phyloP scores from a whole-genome alignment of 2,113 vertebrate species.

The Sprattus sprattus region DNA sequence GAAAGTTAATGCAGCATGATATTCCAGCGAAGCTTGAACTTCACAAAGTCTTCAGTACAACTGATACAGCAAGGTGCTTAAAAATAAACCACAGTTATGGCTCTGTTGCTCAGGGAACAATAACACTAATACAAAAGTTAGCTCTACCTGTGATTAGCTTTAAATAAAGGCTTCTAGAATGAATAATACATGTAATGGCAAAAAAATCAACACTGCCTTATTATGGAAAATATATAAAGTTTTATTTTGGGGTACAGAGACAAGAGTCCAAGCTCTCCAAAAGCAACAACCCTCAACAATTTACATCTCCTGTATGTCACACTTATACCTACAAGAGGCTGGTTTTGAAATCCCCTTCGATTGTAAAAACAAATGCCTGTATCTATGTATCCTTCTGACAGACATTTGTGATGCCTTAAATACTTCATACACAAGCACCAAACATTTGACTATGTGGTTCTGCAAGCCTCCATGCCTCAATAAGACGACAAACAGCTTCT shows the following conservation, averaged over 20 bases:
- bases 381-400: too few relatives aligned
- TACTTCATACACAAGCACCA: too few relatives aligned
- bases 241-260: neutral
- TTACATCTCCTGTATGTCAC: too few relatives aligned
- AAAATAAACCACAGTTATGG: neutral
- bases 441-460: neutral
- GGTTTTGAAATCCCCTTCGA: too few relatives aligned
- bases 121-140: neutral
- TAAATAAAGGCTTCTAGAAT: neutral
- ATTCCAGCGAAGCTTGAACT: neutral
- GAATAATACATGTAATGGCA: neutral
- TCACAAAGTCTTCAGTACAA: neutral
- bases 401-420: too few relatives aligned
- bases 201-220: neutral
- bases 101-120: neutral
- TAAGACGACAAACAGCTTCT: neutral
- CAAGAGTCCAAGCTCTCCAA: neutral
- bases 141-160: neutral
- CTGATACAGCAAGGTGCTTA: neutral
- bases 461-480: neutral
- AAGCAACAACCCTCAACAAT: neutral
- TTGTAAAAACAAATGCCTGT: too few relatives aligned
- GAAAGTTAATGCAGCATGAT: neutral
- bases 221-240: neutral
- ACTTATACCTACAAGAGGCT: too few relatives aligned